A percentile compares a stretch with the other conserved stretches of the same genome.
Conservation (phyloP, 2,888 invertebrate species). For the Ganaspis brasiliensis region DNA sequence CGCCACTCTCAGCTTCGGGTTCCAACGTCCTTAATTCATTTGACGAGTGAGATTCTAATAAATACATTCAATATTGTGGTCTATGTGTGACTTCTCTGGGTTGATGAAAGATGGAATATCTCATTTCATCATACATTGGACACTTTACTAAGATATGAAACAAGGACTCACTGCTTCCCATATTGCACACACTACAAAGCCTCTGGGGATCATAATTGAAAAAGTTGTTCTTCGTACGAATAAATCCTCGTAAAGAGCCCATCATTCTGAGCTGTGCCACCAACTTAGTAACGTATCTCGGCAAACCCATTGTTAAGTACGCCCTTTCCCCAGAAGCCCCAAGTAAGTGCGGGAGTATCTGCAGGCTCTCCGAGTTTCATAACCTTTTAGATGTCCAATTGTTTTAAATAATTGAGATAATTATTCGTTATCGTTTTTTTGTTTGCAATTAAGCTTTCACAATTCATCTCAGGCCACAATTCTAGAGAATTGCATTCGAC, state of each 20-base stretch:
- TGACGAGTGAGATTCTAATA: background rate
- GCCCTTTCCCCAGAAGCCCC: background rate
- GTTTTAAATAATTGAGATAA: background rate
- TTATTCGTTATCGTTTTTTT: background rate
- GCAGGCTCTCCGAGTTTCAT: background rate
- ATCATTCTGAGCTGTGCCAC: background rate
- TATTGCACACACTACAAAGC: background rate
- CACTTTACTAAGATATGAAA: background rate
- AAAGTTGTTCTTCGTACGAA: background rate
- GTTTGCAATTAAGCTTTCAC: background rate
- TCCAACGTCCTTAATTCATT: background rate
- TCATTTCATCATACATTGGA: background rate
- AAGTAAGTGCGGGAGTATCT: background rate
- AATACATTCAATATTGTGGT: background rate
- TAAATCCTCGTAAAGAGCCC: background rate
- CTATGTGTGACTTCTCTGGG: background rate
- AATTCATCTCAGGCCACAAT: background rate
- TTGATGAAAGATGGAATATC: conserved; percentile 1
- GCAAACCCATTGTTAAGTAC: background rate
- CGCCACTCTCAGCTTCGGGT: too few relatives aligned
- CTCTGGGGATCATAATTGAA: background rate
- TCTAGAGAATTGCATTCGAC: background rate
- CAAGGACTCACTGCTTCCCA: background rate
- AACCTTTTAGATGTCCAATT: background rate
- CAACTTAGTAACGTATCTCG: background rate